These are phyloP conservation scores for Spongilla lacustris DNA, from an alignment of 37 sponge, comb jelly and placozoan species.

Conservation along the genomic window DNA sequence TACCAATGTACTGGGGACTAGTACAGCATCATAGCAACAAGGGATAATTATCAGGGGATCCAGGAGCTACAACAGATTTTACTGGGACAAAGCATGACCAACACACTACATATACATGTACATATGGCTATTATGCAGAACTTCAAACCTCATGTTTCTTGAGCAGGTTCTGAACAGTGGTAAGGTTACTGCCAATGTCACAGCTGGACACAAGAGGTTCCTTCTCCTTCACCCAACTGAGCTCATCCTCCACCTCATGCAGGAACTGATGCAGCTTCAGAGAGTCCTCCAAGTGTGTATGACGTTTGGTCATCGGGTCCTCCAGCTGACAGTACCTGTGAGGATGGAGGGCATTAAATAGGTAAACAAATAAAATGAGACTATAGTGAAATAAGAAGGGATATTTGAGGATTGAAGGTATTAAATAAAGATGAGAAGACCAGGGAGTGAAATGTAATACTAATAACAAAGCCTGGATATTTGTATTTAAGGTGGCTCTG, in stretches of 20 bases:
- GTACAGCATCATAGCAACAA: not conserved
- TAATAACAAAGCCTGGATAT: too few species aligned
- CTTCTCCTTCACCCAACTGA: constrained; percentile 82
- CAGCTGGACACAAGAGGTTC: constrained; percentile 65
- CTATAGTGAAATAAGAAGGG: not conserved
- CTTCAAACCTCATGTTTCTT: constrained; percentile 79
- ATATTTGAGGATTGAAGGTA: not conserved
- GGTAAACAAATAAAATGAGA: not conserved
- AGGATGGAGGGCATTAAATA: not conserved
- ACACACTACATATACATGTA: not conserved
- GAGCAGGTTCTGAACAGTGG: constrained; percentile 79
- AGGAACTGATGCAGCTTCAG: constrained; percentile 77
- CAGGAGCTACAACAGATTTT: not conserved
- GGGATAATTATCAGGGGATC: not conserved
- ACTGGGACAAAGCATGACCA: not conserved
- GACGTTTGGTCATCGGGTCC: constrained; percentile 76
- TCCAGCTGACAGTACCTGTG: constrained; percentile 87
- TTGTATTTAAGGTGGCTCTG: too few species aligned
- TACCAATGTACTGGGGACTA: not conserved
- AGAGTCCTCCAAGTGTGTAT: constrained; percentile 79
- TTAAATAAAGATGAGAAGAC: not conserved
- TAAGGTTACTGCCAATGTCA: constrained; percentile 72
- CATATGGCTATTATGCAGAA: too few species aligned
- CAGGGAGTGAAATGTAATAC: too few species aligned
- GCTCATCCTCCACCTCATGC: constrained; percentile 86